phyloP scores from a whole-genome alignment of 2,797 vertebrate species.

The Taeniopygia guttata region DNA sequence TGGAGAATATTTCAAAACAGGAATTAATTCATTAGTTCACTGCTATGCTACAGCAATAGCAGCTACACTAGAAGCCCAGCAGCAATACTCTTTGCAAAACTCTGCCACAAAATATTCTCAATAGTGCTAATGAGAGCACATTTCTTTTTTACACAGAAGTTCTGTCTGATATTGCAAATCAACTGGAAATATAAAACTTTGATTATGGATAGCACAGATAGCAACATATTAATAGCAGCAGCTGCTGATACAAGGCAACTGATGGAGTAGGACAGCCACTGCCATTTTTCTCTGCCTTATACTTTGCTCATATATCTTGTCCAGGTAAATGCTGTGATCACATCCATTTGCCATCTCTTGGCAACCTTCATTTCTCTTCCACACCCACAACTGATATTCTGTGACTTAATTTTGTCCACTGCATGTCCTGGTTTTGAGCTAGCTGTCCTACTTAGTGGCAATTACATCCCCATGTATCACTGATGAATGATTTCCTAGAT shows the following conservation, averaged over 20 bases:
- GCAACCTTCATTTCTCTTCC: conserved; percentile 43
- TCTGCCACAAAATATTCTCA: background rate
- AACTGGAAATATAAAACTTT: conserved; percentile 29
- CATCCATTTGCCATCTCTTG: conserved; percentile 31
- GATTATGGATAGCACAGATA: conserved; percentile 5
- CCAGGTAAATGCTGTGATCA: conserved; percentile 28
- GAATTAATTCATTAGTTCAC: conserved; percentile 42
- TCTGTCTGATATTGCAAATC: background rate
- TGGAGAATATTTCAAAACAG: conserved; percentile 32
- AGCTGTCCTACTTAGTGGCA: conserved; percentile 23
- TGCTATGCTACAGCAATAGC: background rate
- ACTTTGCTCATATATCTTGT: conserved; percentile 20
- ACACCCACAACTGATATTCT: background rate
- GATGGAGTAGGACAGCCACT: background rate
- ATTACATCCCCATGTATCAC: conserved; percentile 18
- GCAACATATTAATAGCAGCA: background rate
- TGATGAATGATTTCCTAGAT: conserved; percentile 45
- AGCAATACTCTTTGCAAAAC: conserved; percentile 16
- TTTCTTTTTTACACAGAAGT: conserved; percentile 8
- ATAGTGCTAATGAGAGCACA: background rate
- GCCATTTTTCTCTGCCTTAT: conserved; percentile 29
- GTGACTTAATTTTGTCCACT: conserved; percentile 55
- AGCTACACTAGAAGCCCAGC: background rate
- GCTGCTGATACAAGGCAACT: background rate
- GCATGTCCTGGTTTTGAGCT: conserved; percentile 28